Evolutionary conservation across 30 jellyfish, hydroid and myxozoan genomes (phyloP).

Genomic region (Chrysaora quinquecirrha): DNA sequence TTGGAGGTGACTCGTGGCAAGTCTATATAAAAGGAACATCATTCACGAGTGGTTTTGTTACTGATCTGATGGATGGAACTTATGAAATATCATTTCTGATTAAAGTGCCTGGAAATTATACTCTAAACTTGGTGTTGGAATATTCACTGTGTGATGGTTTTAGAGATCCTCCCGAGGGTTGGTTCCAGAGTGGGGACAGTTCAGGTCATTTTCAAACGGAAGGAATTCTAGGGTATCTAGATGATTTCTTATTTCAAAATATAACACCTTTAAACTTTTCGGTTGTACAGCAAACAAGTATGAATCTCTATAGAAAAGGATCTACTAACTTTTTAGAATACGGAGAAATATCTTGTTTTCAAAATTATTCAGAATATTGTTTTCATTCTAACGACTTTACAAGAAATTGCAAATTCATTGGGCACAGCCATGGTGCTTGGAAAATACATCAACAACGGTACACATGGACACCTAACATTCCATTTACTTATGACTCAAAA

Average conservation of each 20-base stretch:
- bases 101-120: slow-evolving; percentile 45
- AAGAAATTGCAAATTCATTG: slow-evolving; percentile 21
- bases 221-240: slow-evolving; percentile 51
- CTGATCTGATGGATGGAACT: slow-evolving; percentile 50
- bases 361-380: not conserved
- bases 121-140: slow-evolving; percentile 38
- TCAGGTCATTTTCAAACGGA: slow-evolving; percentile 49
- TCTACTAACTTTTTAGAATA: not conserved
- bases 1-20: slow-evolving; percentile 75
- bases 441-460: not conserved
- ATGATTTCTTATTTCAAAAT: slow-evolving; percentile 40
- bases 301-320: not conserved
- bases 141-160: slow-evolving; percentile 59
- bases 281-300: not conserved
- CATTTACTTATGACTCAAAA: slow-evolving; percentile 2
- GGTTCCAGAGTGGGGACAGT: slow-evolving; percentile 51
- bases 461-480: slow-evolving; percentile 42
- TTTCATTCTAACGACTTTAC: not conserved
- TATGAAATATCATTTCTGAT: slow-evolving; percentile 46
- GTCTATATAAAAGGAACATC: slow-evolving; percentile 42
- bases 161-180: slow-evolving; percentile 62
- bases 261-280: slow-evolving; percentile 5
- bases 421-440: slow-evolving; percentile 58
- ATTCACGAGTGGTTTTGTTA: slow-evolving; percentile 20
- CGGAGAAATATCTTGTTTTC: not conserved